A percentile compares a stretch with the other conserved stretches of the same genome.
phyloP scores from a whole-genome alignment of 2,113 vertebrate species.

The Silurus glanis region DNA sequence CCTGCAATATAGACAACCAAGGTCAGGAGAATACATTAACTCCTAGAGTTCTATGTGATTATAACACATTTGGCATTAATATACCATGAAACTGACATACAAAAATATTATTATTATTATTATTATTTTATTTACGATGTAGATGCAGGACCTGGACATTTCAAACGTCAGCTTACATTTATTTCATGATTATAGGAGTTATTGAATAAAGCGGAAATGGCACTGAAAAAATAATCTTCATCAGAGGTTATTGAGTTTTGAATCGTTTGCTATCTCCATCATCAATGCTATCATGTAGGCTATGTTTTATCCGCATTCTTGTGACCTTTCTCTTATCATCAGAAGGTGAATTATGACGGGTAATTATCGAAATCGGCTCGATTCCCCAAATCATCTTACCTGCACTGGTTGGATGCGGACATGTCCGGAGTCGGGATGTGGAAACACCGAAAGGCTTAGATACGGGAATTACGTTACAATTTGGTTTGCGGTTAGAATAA shows the following conservation, averaged over 20 bases:
- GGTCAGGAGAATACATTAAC: too few species aligned
- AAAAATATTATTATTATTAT: too few species aligned
- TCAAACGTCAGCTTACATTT: not conserved
- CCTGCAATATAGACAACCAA: not conserved
- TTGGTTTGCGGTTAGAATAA: not conserved
- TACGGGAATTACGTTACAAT: not conserved
- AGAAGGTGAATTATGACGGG: not conserved
- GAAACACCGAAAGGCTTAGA: not conserved
- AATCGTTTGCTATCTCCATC: not conserved
- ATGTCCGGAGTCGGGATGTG: slow-evolving; percentile 37
- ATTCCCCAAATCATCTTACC: slow-evolving; percentile 55
- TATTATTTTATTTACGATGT: not conserved
- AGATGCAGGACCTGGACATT: not conserved
- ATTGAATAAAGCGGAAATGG: not conserved
- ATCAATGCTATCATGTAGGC: too few species aligned
- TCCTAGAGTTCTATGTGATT: not conserved
- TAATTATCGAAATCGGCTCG: not conserved
- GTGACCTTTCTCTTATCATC: not conserved
- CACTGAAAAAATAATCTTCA: not conserved
- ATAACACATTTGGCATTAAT: too few species aligned
- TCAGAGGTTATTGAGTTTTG: not conserved
- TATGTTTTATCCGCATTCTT: not conserved
- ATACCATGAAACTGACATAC: too few species aligned
- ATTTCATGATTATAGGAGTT: not conserved
- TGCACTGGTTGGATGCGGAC: slow-evolving; percentile 54